These are phyloP conservation scores for Todiramphus saurophagus DNA, from an alignment of 2,113 vertebrate genomes.

Conservation along the genomic window DNA sequence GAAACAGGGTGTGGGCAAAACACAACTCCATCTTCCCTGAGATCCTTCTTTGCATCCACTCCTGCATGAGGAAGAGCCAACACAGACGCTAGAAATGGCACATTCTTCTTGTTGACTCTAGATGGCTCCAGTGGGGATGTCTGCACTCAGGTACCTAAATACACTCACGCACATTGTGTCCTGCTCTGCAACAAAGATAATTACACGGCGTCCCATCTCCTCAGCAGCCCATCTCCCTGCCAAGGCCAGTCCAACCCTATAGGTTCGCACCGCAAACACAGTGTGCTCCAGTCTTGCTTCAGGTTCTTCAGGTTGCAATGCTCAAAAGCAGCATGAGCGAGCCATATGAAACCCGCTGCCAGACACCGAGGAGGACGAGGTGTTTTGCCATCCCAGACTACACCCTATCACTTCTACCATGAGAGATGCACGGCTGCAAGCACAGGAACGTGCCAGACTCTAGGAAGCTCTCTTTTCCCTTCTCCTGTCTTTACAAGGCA, in stretches of 20 bases:
- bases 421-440: background rate
- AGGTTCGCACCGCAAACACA: background rate
- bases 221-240: background rate
- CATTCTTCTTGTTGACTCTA: background rate
- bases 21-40: background rate
- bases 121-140: background rate
- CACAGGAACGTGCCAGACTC: background rate
- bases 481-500: background rate
- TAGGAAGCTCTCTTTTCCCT: background rate
- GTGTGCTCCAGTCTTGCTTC: background rate
- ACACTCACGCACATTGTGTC: background rate
- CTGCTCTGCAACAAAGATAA: background rate
- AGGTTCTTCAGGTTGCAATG: background rate
- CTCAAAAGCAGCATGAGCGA: background rate
- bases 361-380: background rate
- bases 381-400: background rate
- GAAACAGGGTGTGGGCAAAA: background rate
- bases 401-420: background rate
- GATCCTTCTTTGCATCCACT: background rate
- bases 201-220: background rate
- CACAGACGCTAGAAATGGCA: background rate
- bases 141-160: background rate
- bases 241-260: background rate
- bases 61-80: background rate
- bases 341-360: background rate